phyloP scores from a whole-genome alignment of 2,113 vertebrate species.

The Neogobius melanostomus region DNA sequence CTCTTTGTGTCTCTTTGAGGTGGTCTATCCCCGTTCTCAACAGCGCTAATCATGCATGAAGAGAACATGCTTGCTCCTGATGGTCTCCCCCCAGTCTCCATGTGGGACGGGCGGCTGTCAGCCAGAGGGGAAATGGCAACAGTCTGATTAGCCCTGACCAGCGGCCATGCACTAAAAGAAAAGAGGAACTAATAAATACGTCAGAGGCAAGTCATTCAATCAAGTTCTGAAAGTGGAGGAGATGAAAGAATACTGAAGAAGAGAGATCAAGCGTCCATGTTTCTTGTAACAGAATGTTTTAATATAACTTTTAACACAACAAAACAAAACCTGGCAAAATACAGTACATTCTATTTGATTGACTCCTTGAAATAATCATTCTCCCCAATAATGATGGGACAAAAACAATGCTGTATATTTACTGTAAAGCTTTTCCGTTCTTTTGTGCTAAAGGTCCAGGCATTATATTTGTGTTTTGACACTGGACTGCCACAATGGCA shows the following conservation, averaged over 20 bases:
- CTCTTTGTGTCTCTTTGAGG: constrained; percentile 66
- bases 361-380: too few relatives aligned
- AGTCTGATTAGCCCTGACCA: constrained; percentile 66
- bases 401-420: too few relatives aligned
- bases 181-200: constrained; percentile 25
- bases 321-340: too few relatives aligned
- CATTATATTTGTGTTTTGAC: too few relatives aligned
- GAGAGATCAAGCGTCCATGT: neutral
- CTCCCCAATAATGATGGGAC: too few relatives aligned
- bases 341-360: too few relatives aligned
- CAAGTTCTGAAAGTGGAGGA: constrained; percentile 36
- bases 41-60: constrained; percentile 72
- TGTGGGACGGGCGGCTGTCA: constrained; percentile 18
- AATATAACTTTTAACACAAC: too few relatives aligned
- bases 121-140: constrained; percentile 18
- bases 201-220: neutral
- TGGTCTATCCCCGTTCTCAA: constrained; percentile 64
- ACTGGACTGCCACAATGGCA: too few relatives aligned
- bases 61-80: constrained; percentile 68
- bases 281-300: too few relatives aligned
- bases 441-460: too few relatives aligned
- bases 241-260: constrained; percentile 18
- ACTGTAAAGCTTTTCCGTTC: too few relatives aligned
- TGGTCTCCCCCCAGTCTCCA: constrained; percentile 47
- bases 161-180: constrained; percentile 60